Percentiles rank a stretch among this genome's conserved stretches.
Conservation (phyloP, 2,797 vertebrate genomes). For the Sylvilagus floridanus region DNA sequence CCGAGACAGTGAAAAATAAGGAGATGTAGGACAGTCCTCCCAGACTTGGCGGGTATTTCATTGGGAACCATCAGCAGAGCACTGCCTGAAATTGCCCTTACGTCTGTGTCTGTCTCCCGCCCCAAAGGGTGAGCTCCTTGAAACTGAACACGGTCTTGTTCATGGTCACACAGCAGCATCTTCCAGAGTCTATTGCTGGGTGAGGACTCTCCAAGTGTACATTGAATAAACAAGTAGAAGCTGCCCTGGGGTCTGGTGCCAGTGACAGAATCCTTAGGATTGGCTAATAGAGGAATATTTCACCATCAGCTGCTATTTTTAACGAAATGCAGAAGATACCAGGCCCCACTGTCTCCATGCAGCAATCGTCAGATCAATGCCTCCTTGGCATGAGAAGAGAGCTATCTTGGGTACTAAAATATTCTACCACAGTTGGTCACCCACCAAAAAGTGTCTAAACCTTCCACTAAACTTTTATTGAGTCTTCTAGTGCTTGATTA, state of each 20-base stretch:
- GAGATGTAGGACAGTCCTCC: neutral
- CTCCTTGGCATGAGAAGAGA: neutral
- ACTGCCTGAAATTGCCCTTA: neutral
- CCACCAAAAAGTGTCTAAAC: neutral
- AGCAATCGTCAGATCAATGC: neutral
- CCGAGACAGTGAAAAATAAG: neutral
- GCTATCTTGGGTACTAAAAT: neutral
- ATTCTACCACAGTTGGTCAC: neutral
- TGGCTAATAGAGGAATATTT: neutral
- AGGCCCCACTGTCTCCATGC: neutral
- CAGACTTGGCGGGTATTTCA: neutral
- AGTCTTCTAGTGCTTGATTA: slow-evolving; percentile 19
- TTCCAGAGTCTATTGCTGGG: too few species aligned
- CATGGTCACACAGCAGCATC: neutral
- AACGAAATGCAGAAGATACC: neutral
- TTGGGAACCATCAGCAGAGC: neutral
- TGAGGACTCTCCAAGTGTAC: neutral
- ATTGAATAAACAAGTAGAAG: neutral
- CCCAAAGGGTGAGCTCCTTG: neutral
- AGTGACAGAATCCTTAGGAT: neutral
- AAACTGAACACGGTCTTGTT: neutral
- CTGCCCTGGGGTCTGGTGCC: neutral
- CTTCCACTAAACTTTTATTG: neutral
- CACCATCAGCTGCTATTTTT: neutral
- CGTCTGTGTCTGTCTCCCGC: neutral